Evolutionary conservation across 2,888 invertebrate genomes (phyloP), one percentile per base, ranked within the genome.

Genomic region (Drosophila prolongata): DNA sequence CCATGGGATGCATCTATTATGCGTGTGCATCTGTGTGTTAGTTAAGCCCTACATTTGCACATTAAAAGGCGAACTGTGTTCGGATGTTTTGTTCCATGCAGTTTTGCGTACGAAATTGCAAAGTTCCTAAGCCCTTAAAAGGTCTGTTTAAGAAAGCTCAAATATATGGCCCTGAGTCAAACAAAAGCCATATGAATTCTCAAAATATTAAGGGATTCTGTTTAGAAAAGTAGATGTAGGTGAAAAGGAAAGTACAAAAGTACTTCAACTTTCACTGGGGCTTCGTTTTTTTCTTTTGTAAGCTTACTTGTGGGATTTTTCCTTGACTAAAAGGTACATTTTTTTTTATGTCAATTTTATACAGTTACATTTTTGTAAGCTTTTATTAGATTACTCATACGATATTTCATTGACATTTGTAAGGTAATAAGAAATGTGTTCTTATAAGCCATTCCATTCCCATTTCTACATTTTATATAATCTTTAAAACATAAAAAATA

Each of bases 51-150:
- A 83, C 88, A 83, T 88, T 83, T 83, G 80, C 88, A 89, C 87
- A 85, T 85, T 85, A 85, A 85, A 89, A 85, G 89, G 89, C 81
- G 87, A 89, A 87, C 79, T 87, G 89, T 89, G 89, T 85, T 83
- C 67, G 61, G 58, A 69, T 70, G 55, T 73, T 80, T 77, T 79
- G 75, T 71, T 77, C 76, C 77, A 72, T 75, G 77, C 76, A 66
- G 58, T 74, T 77, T 62, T 55, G 56, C 60, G 69, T 46, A 64
- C 52, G 42, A 72, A 71, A 57, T 62, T 54, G 62, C 46, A 72
- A 83, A 70, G 68, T 69, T 75, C 54, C 54, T 81, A 85, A 82
- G 81, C 72, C 66, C 80, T 75, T 87, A 78, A 86, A 78, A 89
- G 78, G 76, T 76, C 67, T 67, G 68, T 55, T 67, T 67, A 40